phyloP scores from a whole-genome alignment of 2,797 vertebrate species.

The Coreius guichenoti region DNA sequence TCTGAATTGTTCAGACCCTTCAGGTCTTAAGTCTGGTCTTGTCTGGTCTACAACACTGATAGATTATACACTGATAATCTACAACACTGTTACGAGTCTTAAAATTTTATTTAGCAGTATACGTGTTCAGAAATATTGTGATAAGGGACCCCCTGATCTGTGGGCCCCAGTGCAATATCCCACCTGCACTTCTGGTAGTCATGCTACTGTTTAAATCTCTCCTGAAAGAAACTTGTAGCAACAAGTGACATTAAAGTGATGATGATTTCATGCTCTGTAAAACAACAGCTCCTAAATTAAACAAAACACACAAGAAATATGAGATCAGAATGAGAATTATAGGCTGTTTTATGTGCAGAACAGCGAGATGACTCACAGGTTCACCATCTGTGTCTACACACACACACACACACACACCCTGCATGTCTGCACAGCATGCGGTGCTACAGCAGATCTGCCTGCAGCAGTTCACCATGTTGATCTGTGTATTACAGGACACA shows the following conservation, averaged over 20 bases:
- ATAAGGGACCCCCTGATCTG: neutral
- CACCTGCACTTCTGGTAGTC: neutral
- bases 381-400: slow-evolving; percentile 44
- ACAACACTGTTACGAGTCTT: neutral
- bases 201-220: neutral
- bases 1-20: neutral
- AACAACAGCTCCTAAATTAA: neutral
- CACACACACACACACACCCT: slow-evolving; percentile 15
- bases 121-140: neutral
- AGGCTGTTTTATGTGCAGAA: slow-evolving; percentile 3
- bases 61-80: neutral
- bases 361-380: slow-evolving; percentile 32
- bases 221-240: neutral
- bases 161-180: neutral
- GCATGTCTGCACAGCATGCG: slow-evolving; percentile 30
- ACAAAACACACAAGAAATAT: slow-evolving; percentile 7
- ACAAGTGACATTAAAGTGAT: slow-evolving; percentile 22
- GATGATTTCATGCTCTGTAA: slow-evolving; percentile 15
- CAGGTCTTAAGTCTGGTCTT: neutral
- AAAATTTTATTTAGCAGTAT: too few species aligned
- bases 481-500: slow-evolving; percentile 19
- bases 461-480: slow-evolving; percentile 11
- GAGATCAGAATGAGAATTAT: slow-evolving; percentile 1
- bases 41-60: neutral
- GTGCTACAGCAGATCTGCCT: slow-evolving; percentile 18